phyloP scores from a whole-genome alignment of 2,113 vertebrate species.

The Nannobrachium achirus region DNA sequence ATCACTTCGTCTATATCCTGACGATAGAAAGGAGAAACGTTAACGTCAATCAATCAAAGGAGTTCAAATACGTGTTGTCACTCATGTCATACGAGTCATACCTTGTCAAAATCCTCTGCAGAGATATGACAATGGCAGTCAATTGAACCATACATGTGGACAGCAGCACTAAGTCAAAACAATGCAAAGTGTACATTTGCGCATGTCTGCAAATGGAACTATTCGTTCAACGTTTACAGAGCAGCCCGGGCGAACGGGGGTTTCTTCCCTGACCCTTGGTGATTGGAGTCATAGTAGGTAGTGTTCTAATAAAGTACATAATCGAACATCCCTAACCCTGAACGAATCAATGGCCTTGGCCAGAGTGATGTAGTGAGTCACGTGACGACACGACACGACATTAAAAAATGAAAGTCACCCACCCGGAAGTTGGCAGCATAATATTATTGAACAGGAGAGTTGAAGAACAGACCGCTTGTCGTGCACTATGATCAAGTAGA shows the following conservation, averaged over 20 bases:
- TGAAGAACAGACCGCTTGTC: no score
- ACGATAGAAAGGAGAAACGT: conserved; percentile 21
- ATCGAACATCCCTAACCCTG: no score
- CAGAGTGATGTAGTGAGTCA: no score
- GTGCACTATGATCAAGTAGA: no score
- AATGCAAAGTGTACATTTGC: neutral
- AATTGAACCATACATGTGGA: conserved; percentile 70
- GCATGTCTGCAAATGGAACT: neutral
- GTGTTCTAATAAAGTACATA: no score
- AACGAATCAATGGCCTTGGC: no score
- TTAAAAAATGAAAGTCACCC: no score
- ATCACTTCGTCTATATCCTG: conserved; percentile 89
- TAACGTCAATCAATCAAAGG: neutral
- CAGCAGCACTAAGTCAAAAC: neutral
- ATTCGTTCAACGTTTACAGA: neutral
- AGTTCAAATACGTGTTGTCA: neutral
- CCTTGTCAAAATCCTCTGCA: conserved; percentile 75
- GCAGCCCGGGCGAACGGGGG: conserved; percentile 19
- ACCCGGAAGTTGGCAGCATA: no score
- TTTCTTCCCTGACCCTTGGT: neutral
- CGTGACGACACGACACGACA: no score
- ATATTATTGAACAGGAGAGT: no score
- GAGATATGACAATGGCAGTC: conserved; percentile 83
- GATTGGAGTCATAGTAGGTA: no score
- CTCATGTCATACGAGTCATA: conserved; percentile 22